Conservation (phyloP, 2,888 invertebrate genomes). For the Cheilosia vernalis region DNA sequence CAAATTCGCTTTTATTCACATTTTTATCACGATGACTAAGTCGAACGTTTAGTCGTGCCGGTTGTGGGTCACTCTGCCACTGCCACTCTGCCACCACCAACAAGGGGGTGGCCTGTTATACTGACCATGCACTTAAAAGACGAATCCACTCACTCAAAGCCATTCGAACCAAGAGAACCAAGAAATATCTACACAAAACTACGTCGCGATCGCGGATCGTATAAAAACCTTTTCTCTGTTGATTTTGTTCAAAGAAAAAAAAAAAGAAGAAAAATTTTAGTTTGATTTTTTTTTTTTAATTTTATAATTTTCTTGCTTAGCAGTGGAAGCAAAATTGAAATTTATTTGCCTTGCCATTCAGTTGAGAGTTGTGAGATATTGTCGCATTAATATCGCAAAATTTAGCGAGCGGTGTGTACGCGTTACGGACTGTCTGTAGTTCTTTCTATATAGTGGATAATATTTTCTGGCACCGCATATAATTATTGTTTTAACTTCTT, state of each 20-base stretch:
- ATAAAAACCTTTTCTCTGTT: slow-evolving; percentile 35
- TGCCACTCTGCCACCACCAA: not conserved
- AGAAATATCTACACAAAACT: slow-evolving; percentile 26
- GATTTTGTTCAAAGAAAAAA: slow-evolving; percentile 26
- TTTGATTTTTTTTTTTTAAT: slow-evolving; percentile 15
- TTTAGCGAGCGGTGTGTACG: slow-evolving; percentile 33
- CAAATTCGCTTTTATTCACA: slow-evolving; percentile 52
- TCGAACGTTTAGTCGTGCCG: slow-evolving; percentile 49
- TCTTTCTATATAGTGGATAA: slow-evolving; percentile 1
- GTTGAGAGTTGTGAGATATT: slow-evolving; percentile 64
- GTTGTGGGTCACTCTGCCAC: slow-evolving; percentile 68
- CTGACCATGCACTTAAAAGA: slow-evolving; percentile 62
- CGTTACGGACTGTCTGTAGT: slow-evolving; percentile 21
- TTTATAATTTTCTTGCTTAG: slow-evolving; percentile 36
- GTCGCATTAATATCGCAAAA: slow-evolving; percentile 41
- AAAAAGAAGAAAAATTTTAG: too few species aligned
- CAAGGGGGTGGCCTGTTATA: slow-evolving; percentile 35
- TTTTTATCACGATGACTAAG: slow-evolving; percentile 74
- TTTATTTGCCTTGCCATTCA: slow-evolving; percentile 45
- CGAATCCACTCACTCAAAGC: slow-evolving; percentile 56
- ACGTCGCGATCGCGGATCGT: slow-evolving; percentile 24
- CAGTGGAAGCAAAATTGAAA: slow-evolving; percentile 54
- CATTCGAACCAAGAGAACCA: slow-evolving; percentile 54
- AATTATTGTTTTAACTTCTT: slow-evolving; percentile 38
- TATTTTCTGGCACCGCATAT: slow-evolving; percentile 29